Evolutionary conservation across 2,797 vertebrate species (phyloP).

Genomic region (Paratrypauchen microcephalus): DNA sequence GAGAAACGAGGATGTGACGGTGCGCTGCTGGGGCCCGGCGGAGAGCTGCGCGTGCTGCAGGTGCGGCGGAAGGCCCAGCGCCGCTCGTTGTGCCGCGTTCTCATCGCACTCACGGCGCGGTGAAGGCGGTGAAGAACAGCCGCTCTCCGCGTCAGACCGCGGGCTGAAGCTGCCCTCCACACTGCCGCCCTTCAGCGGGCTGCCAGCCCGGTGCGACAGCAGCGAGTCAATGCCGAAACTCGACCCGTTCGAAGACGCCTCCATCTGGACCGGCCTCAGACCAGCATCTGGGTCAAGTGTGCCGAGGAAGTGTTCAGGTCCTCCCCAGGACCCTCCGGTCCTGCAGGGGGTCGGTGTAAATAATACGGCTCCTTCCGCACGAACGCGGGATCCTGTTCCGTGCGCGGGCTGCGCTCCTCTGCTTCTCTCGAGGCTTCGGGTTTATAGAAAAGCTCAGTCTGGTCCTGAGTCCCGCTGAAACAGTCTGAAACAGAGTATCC

Average conservation of each 20-base stretch:
- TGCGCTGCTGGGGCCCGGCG: slow-evolving; percentile 90
- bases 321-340: slow-evolving; percentile 3
- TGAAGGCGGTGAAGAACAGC: slow-evolving; percentile 89
- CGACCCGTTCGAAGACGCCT: slow-evolving; percentile 91
- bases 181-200: slow-evolving; percentile 88
- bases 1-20: slow-evolving; percentile 96
- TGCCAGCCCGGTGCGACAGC: slow-evolving; percentile 91
- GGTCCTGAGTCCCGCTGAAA: neutral
- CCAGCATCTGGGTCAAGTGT: slow-evolving; percentile 70
- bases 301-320: slow-evolving; percentile 4
- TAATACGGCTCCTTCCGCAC: neutral
- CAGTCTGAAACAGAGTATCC: slow-evolving; percentile 5
- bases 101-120: slow-evolving; percentile 89
- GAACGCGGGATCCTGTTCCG: neutral
- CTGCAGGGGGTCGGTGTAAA: neutral
- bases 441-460: neutral
- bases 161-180: slow-evolving; percentile 91
- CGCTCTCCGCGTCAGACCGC: slow-evolving; percentile 88
- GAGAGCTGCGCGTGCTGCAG: slow-evolving; percentile 87
- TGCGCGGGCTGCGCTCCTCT: neutral
- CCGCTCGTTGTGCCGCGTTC: slow-evolving; percentile 79
- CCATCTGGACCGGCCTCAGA: slow-evolving; percentile 85
- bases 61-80: slow-evolving; percentile 84
- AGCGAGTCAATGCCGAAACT: slow-evolving; percentile 97
- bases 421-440: neutral